Percentiles rank a stretch among this genome's conserved stretches.
phyloP scores from a whole-genome alignment of 2,113 vertebrate species.

The Lamprotornis superbus region DNA sequence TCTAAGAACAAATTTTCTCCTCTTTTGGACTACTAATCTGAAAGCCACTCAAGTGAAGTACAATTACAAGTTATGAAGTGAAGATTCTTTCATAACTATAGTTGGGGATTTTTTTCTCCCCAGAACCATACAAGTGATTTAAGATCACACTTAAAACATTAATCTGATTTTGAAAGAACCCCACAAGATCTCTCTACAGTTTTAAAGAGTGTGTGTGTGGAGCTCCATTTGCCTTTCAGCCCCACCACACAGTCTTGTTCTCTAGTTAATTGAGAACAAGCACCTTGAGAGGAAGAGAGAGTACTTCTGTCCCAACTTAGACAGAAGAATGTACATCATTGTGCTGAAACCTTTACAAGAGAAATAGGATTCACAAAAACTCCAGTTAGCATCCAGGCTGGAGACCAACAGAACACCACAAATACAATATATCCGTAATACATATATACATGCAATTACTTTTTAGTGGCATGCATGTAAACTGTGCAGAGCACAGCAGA shows the following conservation, averaged over 20 bases:
- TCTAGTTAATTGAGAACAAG: background rate
- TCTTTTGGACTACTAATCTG: background rate
- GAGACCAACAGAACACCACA: background rate
- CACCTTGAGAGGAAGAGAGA: background rate
- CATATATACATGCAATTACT: background rate
- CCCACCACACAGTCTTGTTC: background rate
- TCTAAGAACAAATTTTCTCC: background rate
- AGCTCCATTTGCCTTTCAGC: background rate
- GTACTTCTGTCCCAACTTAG: background rate
- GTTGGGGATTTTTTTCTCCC: background rate
- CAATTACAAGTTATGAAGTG: background rate
- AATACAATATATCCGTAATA: background rate
- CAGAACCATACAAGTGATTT: background rate
- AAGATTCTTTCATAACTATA: background rate
- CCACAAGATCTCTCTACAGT: background rate
- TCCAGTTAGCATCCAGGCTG: background rate
- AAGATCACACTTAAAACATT: background rate
- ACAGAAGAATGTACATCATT: background rate
- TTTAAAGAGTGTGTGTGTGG: background rate
- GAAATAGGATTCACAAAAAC: background rate
- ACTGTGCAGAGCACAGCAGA: background rate
- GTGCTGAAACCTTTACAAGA: background rate
- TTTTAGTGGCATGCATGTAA: background rate
- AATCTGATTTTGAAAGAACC: slow-evolving; percentile 15
- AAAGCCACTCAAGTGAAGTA: background rate